Percentiles rank a stretch among this genome's conserved stretches.
These are phyloP conservation scores for Adelognathus sp. DNA, from an alignment of 2,888 invertebrate species.

Conservation along the genomic window DNA sequence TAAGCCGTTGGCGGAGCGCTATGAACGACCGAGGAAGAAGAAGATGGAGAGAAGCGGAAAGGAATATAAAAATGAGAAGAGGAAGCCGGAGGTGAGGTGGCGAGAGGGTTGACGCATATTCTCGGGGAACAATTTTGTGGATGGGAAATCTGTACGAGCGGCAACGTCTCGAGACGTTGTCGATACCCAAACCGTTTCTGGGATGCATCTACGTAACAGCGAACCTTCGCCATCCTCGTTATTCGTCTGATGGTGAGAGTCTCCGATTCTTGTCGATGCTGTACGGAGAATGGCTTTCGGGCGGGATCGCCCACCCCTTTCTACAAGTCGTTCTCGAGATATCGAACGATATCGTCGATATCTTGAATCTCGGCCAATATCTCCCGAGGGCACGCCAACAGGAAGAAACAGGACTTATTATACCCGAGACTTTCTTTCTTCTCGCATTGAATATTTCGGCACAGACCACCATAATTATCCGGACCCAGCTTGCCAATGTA, in stretches of 20 bases:
- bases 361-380: slow-evolving; percentile 44
- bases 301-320: slow-evolving; percentile 3
- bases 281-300: neutral
- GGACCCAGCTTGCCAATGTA: neutral
- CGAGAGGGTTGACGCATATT: slow-evolving; percentile 41
- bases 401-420: neutral
- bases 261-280: slow-evolving; percentile 5
- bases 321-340: slow-evolving; percentile 16
- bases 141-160: slow-evolving; percentile 49
- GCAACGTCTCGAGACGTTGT: slow-evolving; percentile 44
- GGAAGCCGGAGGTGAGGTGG: neutral
- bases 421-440: neutral
- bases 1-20: slow-evolving; percentile 21
- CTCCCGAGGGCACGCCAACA: neutral
- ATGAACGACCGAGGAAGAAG: neutral
- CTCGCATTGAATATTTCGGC: no score
- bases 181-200: slow-evolving; percentile 20
- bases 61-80: neutral
- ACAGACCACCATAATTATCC: slow-evolving; percentile 10
- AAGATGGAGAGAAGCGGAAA: neutral
- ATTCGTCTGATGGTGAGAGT: slow-evolving; percentile 31
- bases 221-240: slow-evolving; percentile 45
- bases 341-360: slow-evolving; percentile 35
- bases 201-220: neutral
- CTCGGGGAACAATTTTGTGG: slow-evolving; percentile 47